Conservation (phyloP, 2,888 invertebrate species). For the Eurois occulta region DNA sequence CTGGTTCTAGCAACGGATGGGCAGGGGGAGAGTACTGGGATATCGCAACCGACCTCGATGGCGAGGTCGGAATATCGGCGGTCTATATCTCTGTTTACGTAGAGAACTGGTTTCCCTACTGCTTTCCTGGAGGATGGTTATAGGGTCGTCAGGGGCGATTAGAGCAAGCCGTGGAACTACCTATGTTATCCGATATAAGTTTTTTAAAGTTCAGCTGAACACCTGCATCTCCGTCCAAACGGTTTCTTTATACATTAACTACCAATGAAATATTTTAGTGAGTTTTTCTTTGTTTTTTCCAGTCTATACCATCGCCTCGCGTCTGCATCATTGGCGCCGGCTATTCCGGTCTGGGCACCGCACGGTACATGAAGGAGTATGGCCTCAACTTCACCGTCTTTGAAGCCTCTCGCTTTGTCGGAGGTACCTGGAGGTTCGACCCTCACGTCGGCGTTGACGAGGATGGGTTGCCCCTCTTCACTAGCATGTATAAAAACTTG, state of each 20-base stretch:
- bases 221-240: not conserved
- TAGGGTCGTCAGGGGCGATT: too few relatives aligned
- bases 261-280: not conserved
- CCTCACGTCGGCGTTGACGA: constrained; percentile 91
- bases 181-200: not conserved
- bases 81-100: too few relatives aligned
- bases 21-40: too few relatives aligned
- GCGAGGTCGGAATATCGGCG: too few relatives aligned
- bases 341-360: constrained; percentile 93
- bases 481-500: constrained; percentile 95
- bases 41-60: too few relatives aligned
- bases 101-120: too few relatives aligned
- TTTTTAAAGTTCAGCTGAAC: not conserved
- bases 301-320: constrained; percentile 69
- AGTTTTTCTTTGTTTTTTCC: constrained; percentile 52
- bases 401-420: constrained; percentile 92
- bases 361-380: constrained; percentile 90
- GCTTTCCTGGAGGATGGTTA: too few relatives aligned
- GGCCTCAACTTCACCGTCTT: constrained; percentile 91
- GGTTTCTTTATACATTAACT: not conserved
- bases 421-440: constrained; percentile 95
- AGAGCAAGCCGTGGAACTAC: too few relatives aligned
- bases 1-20: too few relatives aligned
- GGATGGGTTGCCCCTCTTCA: constrained; percentile 92
- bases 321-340: constrained; percentile 93